Evolutionary conservation across 2,113 vertebrate genomes (phyloP).

Genomic region (Cromileptes altivelis): DNA sequence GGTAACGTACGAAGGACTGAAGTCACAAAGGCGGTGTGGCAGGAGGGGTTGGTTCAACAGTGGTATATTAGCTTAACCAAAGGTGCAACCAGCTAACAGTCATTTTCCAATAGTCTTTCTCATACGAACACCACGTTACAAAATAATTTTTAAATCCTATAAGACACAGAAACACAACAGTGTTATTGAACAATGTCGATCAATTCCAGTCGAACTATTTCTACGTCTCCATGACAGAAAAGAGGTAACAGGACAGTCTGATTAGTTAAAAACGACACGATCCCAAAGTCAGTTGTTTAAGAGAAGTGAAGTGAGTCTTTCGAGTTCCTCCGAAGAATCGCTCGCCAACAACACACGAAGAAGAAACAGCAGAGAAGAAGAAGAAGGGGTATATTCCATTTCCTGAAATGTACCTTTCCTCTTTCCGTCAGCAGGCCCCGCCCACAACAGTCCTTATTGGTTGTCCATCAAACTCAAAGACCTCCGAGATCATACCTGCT

Average conservation of each 20-base stretch:
- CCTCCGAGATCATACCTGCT: conserved; percentile 6
- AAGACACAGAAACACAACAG: conserved; percentile 58
- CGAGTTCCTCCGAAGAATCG: conserved; percentile 18
- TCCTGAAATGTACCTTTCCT: conserved; percentile 73
- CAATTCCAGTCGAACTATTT: conserved; percentile 13
- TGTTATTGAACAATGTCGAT: conserved; percentile 33
- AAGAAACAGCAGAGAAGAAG: conserved; percentile 30
- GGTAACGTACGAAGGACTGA: not conserved
- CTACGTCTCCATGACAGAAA: conserved; percentile 42
- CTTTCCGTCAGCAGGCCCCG: conserved; percentile 47
- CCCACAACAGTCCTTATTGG: conserved; percentile 30
- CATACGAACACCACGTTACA: conserved; percentile 36
- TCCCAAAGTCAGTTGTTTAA: conserved; percentile 9
- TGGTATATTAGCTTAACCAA: conserved; percentile 21
- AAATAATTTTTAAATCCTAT: conserved; percentile 40
- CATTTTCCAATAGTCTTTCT: conserved; percentile 28
- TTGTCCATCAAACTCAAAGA: conserved; percentile 31
- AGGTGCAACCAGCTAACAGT: conserved; percentile 65
- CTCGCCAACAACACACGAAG: conserved; percentile 33
- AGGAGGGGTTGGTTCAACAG: conserved; percentile 4
- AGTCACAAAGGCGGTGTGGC: conserved; percentile 1
- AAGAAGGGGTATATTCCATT: conserved; percentile 75
- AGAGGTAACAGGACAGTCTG: conserved; percentile 27
- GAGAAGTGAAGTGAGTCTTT: conserved; percentile 19
- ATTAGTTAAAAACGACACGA: conserved; percentile 15